Evolutionary conservation across 2,113 vertebrate genomes (phyloP).

Genomic region (Dipodomys stephensi): DNA sequence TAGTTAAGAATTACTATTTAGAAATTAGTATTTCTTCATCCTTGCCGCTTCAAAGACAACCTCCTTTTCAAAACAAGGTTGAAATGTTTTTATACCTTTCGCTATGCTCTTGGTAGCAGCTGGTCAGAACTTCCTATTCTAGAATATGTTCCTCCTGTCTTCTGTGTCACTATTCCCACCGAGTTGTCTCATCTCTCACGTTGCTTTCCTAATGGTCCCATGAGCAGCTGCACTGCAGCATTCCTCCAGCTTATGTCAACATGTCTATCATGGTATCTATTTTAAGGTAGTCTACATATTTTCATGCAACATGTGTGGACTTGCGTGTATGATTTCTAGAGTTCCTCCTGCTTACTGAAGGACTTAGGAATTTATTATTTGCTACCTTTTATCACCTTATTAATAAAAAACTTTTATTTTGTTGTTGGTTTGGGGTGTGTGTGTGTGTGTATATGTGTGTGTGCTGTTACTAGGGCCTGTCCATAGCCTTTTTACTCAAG

Average conservation of each 20-base stretch:
- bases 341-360: conserved; percentile 13
- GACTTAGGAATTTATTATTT: background rate
- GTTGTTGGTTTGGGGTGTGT: no score
- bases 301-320: background rate
- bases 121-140: background rate
- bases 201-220: background rate
- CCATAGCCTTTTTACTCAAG: no score
- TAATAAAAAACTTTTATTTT: no score
- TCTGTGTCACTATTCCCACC: background rate
- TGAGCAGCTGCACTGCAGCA: background rate
- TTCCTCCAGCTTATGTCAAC: background rate
- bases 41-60: background rate
- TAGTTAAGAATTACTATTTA: conserved; percentile 41
- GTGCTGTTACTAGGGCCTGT: no score
- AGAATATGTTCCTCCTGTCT: background rate
- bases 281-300: background rate
- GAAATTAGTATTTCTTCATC: conserved; percentile 46
- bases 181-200: background rate
- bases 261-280: background rate
- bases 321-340: conserved; percentile 7
- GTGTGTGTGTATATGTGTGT: no score
- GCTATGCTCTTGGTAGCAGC: background rate
- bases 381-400: no score
- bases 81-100: background rate
- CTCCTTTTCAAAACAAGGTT: conserved; percentile 7